Evolutionary conservation across 2,797 vertebrate species (phyloP), one percentile per base, ranked within the genome.

Genomic region (Hyperoplus lanceolatus): DNA sequence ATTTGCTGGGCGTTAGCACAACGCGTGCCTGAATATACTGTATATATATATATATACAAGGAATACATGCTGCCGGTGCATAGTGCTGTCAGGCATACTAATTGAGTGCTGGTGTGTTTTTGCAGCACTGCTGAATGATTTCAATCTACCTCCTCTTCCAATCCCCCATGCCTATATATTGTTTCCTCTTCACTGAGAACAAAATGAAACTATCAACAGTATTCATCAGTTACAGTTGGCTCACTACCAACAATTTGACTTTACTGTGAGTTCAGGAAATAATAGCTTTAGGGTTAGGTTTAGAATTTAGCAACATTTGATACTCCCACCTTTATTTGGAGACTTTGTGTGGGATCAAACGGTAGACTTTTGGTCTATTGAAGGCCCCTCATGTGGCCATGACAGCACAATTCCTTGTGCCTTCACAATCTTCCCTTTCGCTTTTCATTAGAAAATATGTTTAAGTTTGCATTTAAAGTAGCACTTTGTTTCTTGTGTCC

Each of bases 81-180:
- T 43, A 12, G 71, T 57, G 85, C 87, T 74, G 80, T 82, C 87
- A 85, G 83, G 90, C 87, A 93, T 94, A 91, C 89, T 88, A 91
- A 94, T 89, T 76, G 84, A 82, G 70, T 50, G 41, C 53, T 54
- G 53, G 64, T 13, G 53, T 76, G 73, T 79, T 85, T 86, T 85
- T 86, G 79, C 79, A 75, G 67, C 74, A 70, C 78, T 83, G 83
- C 84, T 81, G 77, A 29, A 29, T 29, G 29, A 85, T 92, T 86
- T 84, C 59, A 75, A 51, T 86, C 82, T 61, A 45, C 74, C 64
- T 74, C 45, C 48, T 62, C 39, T 65, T 18, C 42, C 45, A 76
- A 11, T 78, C 57, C 15, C 54, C 80, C 53, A 29, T 79, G 79
- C 70, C 66, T 8, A 3, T 58, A 53, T 63, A 3, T 16, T 66